Evolutionary conservation across 2,888 invertebrate genomes (phyloP).

Genomic region (Neelides folsomi): DNA sequence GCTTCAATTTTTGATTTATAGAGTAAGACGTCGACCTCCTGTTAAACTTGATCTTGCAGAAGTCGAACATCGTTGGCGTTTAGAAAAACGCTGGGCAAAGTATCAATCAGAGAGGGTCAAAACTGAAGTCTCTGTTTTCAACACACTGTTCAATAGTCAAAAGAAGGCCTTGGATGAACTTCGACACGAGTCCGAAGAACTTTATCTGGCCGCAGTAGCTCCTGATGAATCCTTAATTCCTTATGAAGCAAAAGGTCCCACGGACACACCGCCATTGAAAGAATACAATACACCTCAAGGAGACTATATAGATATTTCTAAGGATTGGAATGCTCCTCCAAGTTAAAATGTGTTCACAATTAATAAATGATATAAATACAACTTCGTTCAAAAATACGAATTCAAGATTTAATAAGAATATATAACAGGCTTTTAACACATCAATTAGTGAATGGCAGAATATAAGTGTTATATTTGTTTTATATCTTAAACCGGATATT

Average conservation of each 20-base stretch:
- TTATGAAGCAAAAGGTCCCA: constrained; percentile 56
- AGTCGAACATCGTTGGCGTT: constrained; percentile 48
- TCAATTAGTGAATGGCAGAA: too few species aligned
- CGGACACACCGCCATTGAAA: constrained; percentile 67
- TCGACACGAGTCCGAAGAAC: constrained; percentile 63
- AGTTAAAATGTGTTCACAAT: too few species aligned
- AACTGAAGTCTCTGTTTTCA: constrained; percentile 53
- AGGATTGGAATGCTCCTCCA: constrained; percentile 37
- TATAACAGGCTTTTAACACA: too few species aligned
- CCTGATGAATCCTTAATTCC: constrained; percentile 59
- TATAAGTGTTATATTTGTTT: too few species aligned
- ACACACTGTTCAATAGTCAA: constrained; percentile 55
- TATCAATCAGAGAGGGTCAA: constrained; percentile 54
- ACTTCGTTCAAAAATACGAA: too few species aligned
- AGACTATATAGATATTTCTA: constrained; percentile 68
- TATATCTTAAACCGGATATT: too few species aligned
- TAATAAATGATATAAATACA: too few species aligned
- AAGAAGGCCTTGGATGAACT: constrained; percentile 66
- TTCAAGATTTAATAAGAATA: too few species aligned
- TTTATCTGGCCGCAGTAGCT: constrained; percentile 77
- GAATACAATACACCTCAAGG: constrained; percentile 76
- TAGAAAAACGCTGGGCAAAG: constrained; percentile 62
- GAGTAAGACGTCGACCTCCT: constrained; percentile 44
- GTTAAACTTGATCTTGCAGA: constrained; percentile 45
- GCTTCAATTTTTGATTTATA: constrained; percentile 36